Evolutionary conservation across 2,113 vertebrate species (phyloP), one percentile per base, ranked within the genome.

Genomic region (Haemorhous mexicanus): DNA sequence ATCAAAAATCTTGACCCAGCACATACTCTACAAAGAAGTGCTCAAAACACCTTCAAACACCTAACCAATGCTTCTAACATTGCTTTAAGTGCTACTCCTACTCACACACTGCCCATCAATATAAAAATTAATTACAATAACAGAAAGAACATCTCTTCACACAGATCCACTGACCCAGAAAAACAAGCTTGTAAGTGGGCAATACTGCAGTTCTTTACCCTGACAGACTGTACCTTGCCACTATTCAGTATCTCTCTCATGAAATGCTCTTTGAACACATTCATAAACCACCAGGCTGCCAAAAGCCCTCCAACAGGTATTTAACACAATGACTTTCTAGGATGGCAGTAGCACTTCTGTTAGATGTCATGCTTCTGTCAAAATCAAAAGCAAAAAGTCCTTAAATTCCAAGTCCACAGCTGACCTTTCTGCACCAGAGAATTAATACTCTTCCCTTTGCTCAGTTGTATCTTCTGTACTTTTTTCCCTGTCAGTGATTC

Each of bases 291-390:
- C 49, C 37, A 79, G 56, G 53, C 61, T 79, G 73, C 66, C 79
- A 93, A 90, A 90, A 95, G 47, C 52, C 73, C 61, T 97, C 93
- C 76, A 88, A 89, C 18, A 89, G 79, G 73, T 90, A 85, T 91
- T 93, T 83, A 92, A 93, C 87, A 81, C 82, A 88, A 2, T 67
- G 76, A 74, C 79, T 93, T 89, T 82, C 11, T 19, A 75, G 56
- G 17, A 75, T 27, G 7, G 37, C 2, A 23, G 3, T 64, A 89
- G 49, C 49, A 50, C 58, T 84, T 86, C 81, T 90, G 53, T 73
- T 64, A 86, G 56, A 84, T 68, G 86, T 69, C 88, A 92, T 49
- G 49, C 68, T 93, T 90, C 78, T 87, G 79, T 82, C 88, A 94
- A 74, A 87, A 87, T 53, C 49, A 64, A 83, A 87, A 78, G 30